A percentile compares a stretch with the other conserved stretches of the same genome.
Conservation (phyloP, 2,797 vertebrate species). For the Coluber constrictor region DNA sequence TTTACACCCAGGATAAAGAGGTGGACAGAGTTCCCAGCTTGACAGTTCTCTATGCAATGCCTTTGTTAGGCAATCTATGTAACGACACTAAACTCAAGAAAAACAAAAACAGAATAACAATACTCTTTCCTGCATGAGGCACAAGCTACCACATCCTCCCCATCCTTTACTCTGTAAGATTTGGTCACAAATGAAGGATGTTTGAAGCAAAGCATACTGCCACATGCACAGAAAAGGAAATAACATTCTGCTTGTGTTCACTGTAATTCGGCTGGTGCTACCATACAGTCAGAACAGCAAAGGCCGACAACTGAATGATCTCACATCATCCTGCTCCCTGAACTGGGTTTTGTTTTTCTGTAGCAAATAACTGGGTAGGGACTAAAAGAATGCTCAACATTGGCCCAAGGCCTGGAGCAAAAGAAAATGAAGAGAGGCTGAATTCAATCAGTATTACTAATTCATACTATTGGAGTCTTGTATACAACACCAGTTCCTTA, state of each 20-base stretch:
- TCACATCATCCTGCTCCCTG: neutral
- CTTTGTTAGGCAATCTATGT: neutral
- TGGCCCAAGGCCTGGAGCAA: neutral
- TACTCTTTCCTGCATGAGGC: neutral
- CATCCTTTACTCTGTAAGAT: neutral
- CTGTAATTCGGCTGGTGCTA: neutral
- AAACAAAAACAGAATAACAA: neutral
- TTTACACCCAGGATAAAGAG: neutral
- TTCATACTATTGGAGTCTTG: neutral
- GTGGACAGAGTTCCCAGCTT: neutral
- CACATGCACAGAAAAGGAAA: neutral
- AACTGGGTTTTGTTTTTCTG: neutral
- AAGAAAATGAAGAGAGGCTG: neutral
- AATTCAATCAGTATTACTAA: neutral
- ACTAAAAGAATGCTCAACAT: neutral
- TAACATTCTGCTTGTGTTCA: neutral
- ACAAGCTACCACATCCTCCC: neutral
- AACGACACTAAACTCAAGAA: neutral
- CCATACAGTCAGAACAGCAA: neutral
- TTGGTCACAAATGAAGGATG: neutral
- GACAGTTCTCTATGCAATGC: neutral
- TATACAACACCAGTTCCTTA: neutral
- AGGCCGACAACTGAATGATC: neutral
- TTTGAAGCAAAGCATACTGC: neutral
- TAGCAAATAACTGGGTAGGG: neutral